Evolutionary conservation across 2,888 invertebrate species (phyloP).

Genomic region (Polydrusus tereticollis): DNA sequence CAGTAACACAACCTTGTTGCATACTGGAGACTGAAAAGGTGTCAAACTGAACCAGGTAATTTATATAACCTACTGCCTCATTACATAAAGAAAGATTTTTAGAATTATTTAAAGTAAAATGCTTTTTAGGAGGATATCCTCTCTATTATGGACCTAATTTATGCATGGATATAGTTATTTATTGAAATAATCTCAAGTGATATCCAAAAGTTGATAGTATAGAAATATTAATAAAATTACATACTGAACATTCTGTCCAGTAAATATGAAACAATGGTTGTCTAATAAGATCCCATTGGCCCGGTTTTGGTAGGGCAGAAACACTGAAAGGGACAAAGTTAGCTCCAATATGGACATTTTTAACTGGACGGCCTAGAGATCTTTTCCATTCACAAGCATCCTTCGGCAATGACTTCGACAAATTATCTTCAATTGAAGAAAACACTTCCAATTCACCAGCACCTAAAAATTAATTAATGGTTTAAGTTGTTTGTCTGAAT

Average conservation of each 20-base stretch:
- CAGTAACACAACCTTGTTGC: no score
- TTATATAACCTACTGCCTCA: no score
- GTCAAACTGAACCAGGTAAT: no score
- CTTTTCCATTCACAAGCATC: slow-evolving; percentile 94
- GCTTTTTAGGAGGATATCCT: no score
- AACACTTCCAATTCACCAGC: slow-evolving; percentile 89
- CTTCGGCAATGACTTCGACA: slow-evolving; percentile 84
- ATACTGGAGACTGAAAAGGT: no score
- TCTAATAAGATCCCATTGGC: slow-evolving; percentile 82
- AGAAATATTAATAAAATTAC: slow-evolving; percentile 58
- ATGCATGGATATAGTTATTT: no score
- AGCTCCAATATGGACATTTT: slow-evolving; percentile 86
- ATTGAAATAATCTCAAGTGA: no score
- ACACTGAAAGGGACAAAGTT: slow-evolving; percentile 85
- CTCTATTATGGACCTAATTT: no score
- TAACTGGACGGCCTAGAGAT: slow-evolving; percentile 87
- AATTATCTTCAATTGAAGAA: slow-evolving; percentile 82
- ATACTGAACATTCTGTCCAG: slow-evolving; percentile 94
- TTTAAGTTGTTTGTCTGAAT: neutral
- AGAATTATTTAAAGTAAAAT: no score
- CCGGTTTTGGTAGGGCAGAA: slow-evolving; percentile 78
- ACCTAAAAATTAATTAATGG: slow-evolving; percentile 63
- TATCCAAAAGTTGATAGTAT: no score
- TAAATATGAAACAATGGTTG: slow-evolving; percentile 94
- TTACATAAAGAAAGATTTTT: no score